Evolutionary conservation across 2,113 vertebrate species (phyloP).

Genomic region (Tachysurus vachellii): DNA sequence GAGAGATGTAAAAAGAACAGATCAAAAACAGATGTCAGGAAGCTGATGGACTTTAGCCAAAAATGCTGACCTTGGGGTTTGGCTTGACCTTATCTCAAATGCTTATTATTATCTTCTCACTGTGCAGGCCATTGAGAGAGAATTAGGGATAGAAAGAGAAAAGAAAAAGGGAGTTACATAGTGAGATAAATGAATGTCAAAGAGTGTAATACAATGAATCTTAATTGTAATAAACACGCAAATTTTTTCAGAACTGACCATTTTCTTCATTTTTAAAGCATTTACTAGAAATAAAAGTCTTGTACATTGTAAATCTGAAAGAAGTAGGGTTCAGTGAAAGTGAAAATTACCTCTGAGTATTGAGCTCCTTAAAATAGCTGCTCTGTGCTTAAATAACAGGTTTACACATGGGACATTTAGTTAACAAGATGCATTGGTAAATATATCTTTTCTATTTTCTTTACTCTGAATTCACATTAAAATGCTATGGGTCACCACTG

Average conservation of each 20-base stretch:
- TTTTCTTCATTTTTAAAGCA: neutral
- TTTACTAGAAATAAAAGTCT: neutral
- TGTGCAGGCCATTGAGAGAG: constrained; percentile 9
- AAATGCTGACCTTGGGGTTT: constrained; percentile 37
- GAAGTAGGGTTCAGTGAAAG: neutral
- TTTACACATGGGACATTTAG: neutral
- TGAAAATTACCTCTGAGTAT: neutral
- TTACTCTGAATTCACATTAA: neutral
- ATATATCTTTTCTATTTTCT: neutral
- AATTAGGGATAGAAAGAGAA: neutral
- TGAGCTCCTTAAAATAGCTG: neutral
- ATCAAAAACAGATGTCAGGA: constrained; percentile 41
- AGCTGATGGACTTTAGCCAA: constrained; percentile 17
- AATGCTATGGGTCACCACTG: neutral
- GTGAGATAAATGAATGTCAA: neutral
- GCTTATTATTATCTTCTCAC: constrained; percentile 22
- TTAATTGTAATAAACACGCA: neutral
- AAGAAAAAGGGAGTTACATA: neutral
- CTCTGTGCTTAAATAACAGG: neutral
- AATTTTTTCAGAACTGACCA: neutral
- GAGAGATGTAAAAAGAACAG: constrained; percentile 16
- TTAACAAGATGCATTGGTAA: neutral
- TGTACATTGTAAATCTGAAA: neutral
- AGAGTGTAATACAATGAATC: neutral
- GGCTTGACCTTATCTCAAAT: constrained; percentile 35